These are phyloP conservation scores for Dufourea novaeangliae DNA, from an alignment of 1,140 invertebrate genomes.

Conservation along the genomic window DNA sequence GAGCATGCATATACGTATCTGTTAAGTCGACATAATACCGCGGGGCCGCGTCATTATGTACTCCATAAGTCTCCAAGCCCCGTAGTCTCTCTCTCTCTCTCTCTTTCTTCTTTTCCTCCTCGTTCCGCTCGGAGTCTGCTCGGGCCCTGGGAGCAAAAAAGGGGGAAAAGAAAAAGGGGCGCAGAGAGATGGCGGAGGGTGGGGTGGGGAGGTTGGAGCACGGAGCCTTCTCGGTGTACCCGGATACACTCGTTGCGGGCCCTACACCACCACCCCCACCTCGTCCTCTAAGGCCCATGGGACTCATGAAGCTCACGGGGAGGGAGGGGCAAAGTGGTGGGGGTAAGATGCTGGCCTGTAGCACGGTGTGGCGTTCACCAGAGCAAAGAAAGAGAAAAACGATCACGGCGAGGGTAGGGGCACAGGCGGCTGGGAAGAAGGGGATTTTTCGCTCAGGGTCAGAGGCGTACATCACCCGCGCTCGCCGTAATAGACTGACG, in stretches of 20 bases:
- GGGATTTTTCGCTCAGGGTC: constrained; percentile 77
- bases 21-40: constrained; percentile 73
- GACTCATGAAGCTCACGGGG: constrained; percentile 12
- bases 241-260: constrained; percentile 72
- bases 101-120: constrained; percentile 57
- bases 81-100: constrained; percentile 63
- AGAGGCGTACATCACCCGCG: constrained; percentile 77
- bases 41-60: constrained; percentile 75
- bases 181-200: constrained; percentile 2
- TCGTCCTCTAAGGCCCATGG: constrained; percentile 35
- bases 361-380: constrained; percentile 50
- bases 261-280: constrained; percentile 73
- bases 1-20: constrained; percentile 61
- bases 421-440: constrained; percentile 34
- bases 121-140: constrained; percentile 26
- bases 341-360: constrained; percentile 33
- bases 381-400: constrained; percentile 46
- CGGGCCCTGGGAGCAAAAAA: constrained; percentile 55
- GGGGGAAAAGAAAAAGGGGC: constrained; percentile 41
- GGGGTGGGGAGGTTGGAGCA: constrained; percentile 4
- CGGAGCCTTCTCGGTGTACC: constrained; percentile 68
- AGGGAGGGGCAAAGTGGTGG: neutral
- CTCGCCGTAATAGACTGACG: constrained; percentile 67
- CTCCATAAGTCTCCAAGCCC: constrained; percentile 72
- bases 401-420: neutral